A percentile compares a stretch with the other conserved stretches of the same genome.
Evolutionary conservation across 92 coral and sea anemone species (phyloP).

Genomic region (Bergia puertoricense): DNA sequence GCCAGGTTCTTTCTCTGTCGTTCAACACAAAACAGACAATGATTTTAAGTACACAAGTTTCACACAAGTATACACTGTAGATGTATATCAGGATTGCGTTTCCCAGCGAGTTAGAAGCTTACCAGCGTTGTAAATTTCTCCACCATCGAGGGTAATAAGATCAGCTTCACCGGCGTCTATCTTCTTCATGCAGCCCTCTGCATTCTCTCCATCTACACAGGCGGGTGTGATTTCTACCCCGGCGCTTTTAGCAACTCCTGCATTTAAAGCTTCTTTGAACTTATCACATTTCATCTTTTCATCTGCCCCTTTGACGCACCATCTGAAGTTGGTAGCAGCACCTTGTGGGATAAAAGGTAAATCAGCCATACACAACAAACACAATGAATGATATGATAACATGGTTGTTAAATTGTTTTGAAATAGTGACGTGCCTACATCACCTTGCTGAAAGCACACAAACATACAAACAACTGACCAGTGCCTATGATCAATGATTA

Average conservation of each 20-base stretch:
- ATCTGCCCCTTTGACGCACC: constrained; percentile 44
- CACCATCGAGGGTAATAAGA: constrained; percentile 74
- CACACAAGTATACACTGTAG: neutral
- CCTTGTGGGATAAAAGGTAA: neutral
- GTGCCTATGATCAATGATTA: too few relatives aligned
- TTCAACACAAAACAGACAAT: too few relatives aligned
- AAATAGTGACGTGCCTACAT: too few relatives aligned
- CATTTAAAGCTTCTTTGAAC: constrained; percentile 29
- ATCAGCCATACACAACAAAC: neutral
- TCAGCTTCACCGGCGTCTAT: constrained; percentile 56
- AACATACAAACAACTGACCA: too few relatives aligned
- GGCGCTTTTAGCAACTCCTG: neutral
- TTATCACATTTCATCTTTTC: constrained; percentile 51
- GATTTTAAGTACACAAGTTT: neutral
- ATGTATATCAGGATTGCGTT: neutral
- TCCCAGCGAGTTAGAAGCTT: neutral
- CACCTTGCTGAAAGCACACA: too few relatives aligned
- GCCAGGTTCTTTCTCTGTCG: too few relatives aligned
- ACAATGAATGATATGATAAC: too few relatives aligned
- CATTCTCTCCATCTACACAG: constrained; percentile 40
- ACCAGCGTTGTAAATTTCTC: constrained; percentile 59
- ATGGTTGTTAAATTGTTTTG: too few relatives aligned
- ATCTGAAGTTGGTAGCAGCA: constrained; percentile 32
- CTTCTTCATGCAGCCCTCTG: constrained; percentile 51
- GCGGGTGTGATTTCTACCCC: constrained; percentile 15